Evolutionary conservation across 2,888 invertebrate genomes (phyloP).

Genomic region (Electrophaes corylata): DNA sequence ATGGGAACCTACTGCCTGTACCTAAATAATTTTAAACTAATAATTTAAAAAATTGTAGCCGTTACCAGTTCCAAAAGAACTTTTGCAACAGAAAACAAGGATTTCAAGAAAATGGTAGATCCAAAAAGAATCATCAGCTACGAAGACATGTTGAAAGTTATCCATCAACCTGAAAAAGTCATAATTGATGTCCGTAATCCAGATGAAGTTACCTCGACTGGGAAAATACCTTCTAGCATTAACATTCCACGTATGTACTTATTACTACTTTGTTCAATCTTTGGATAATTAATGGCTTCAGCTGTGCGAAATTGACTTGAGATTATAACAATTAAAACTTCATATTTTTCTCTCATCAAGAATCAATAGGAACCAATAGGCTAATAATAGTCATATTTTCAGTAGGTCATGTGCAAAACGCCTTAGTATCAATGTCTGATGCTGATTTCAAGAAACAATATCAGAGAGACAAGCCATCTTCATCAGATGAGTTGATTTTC

Average conservation of each 20-base stretch:
- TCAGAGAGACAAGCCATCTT: slow-evolving; percentile 64
- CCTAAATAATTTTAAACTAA: background rate
- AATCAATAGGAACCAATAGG: too few species aligned
- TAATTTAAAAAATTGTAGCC: slow-evolving; percentile 19
- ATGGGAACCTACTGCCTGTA: too few species aligned
- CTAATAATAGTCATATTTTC: slow-evolving; percentile 34
- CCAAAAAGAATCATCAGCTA: slow-evolving; percentile 67
- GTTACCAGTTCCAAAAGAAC: slow-evolving; percentile 26
- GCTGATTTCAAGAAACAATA: slow-evolving; percentile 68
- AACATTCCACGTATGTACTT: slow-evolving; percentile 88
- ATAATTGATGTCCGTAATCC: slow-evolving; percentile 92
- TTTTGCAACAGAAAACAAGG: slow-evolving; percentile 34
- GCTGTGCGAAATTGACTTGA: too few species aligned
- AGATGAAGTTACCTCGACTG: slow-evolving; percentile 87
- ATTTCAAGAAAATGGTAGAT: slow-evolving; percentile 61
- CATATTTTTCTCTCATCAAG: too few species aligned
- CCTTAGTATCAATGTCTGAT: slow-evolving; percentile 64
- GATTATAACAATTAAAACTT: too few species aligned
- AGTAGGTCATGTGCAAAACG: slow-evolving; percentile 66
- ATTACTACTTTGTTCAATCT: too few species aligned
- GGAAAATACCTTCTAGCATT: slow-evolving; percentile 89
- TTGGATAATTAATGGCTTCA: too few species aligned
- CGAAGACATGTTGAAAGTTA: slow-evolving; percentile 70
- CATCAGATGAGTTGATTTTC: slow-evolving; percentile 72
- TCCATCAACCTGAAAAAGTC: slow-evolving; percentile 75